Conservation (phyloP, 2,113 vertebrate genomes). For the Blennius ocellaris region DNA sequence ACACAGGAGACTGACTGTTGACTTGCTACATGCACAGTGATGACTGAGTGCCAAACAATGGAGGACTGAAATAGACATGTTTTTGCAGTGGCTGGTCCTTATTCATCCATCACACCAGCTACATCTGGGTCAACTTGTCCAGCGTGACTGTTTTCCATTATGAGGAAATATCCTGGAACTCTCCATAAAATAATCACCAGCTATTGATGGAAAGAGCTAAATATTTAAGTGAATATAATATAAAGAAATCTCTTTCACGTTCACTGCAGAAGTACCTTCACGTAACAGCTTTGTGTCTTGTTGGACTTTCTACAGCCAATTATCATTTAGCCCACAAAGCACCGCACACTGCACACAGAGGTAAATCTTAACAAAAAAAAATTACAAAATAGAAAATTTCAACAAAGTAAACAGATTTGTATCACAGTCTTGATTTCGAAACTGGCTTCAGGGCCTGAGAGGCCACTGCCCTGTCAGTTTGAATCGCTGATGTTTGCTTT, state of each 20-base stretch:
- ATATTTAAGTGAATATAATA: too few relatives aligned
- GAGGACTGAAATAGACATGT: constrained; percentile 77
- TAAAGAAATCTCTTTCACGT: too few relatives aligned
- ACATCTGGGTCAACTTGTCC: constrained; percentile 61
- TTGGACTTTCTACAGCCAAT: constrained; percentile 1
- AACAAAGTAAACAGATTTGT: constrained; percentile 19
- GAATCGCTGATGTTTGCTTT: constrained; percentile 53
- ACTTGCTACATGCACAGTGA: constrained; percentile 57
- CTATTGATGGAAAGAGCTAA: background rate
- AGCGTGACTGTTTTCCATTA: constrained; percentile 31
- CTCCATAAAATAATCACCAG: constrained; percentile 13
- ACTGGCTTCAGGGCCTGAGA: constrained; percentile 28
- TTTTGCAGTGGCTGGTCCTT: constrained; percentile 57
- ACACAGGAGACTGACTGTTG: constrained; percentile 58
- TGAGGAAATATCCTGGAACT: constrained; percentile 32
- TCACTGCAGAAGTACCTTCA: background rate
- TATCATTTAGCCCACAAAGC: background rate
- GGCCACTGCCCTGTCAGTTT: constrained; percentile 32
- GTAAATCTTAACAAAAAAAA: constrained; percentile 27
- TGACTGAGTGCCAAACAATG: constrained; percentile 76
- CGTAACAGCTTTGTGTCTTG: background rate
- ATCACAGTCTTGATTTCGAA: constrained; percentile 35
- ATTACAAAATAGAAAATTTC: background rate
- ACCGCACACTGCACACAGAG: background rate
- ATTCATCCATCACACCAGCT: constrained; percentile 64